Conservation (phyloP, 1,140 invertebrate species). For the Bombus sibiricus region DNA sequence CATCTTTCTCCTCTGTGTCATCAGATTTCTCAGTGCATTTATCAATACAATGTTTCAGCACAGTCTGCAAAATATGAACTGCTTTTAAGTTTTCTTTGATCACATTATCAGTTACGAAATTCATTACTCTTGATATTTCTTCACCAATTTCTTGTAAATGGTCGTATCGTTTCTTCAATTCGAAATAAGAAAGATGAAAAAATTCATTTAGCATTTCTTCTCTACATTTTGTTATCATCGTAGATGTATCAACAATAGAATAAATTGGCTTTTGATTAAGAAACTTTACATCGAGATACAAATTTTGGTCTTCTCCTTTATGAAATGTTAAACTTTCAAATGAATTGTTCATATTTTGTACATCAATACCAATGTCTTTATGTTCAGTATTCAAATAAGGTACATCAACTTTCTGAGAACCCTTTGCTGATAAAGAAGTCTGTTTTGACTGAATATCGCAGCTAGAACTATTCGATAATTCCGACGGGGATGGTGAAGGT, state of each 20-base stretch:
- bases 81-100: slow-evolving; percentile 57
- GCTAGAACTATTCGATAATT: slow-evolving; percentile 55
- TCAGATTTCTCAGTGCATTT: slow-evolving; percentile 41
- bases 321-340: slow-evolving; percentile 43
- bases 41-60: slow-evolving; percentile 45
- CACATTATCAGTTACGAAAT: slow-evolving; percentile 41
- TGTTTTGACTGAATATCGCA: slow-evolving; percentile 43
- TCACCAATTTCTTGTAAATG: slow-evolving; percentile 61
- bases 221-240: slow-evolving; percentile 46
- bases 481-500: slow-evolving; percentile 58
- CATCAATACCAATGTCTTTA: background rate
- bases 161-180: slow-evolving; percentile 59
- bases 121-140: slow-evolving; percentile 58
- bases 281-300: slow-evolving; percentile 51
- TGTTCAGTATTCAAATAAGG: background rate
- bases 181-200: slow-evolving; percentile 46
- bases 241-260: slow-evolving; percentile 12
- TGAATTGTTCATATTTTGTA: background rate
- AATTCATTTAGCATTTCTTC: slow-evolving; percentile 69
- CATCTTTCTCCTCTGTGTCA: background rate
- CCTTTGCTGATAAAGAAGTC: background rate
- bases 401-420: background rate
- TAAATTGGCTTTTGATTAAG: slow-evolving; percentile 3
- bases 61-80: slow-evolving; percentile 54
- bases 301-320: slow-evolving; percentile 36